These are phyloP conservation scores for Apodemia zela DNA, from an alignment of 2,888 invertebrate species.

Conservation along the genomic window DNA sequence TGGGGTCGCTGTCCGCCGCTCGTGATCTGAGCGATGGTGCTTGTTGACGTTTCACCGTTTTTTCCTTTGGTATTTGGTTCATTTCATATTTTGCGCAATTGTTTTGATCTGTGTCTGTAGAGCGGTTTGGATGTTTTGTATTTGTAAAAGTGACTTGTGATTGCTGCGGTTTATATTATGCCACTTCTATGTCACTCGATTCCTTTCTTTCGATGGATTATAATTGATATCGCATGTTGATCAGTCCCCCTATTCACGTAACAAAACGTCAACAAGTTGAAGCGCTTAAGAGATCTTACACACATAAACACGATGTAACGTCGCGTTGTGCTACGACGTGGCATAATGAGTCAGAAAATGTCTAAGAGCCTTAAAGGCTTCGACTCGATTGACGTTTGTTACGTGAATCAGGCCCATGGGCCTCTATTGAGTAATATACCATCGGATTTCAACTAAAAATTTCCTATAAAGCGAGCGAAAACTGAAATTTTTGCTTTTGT, in stretches of 20 bases:
- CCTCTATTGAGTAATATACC: neutral
- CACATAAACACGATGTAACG: no score
- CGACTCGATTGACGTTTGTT: no score
- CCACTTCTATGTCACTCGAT: neutral
- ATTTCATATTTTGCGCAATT: constrained; percentile 9
- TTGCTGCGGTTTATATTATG: constrained; percentile 9
- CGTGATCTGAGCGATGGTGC: constrained; percentile 24
- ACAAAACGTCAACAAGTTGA: no score
- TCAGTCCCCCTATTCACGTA: no score
- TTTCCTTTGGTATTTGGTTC: constrained; percentile 9
- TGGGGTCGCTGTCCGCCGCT: constrained; percentile 44
- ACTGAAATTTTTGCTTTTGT: no score
- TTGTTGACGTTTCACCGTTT: neutral
- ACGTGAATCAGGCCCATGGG: no score
- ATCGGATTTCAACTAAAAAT: no score
- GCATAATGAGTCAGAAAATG: no score
- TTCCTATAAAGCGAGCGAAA: no score
- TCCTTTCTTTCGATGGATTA: neutral
- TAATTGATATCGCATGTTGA: neutral
- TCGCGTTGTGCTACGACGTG: no score
- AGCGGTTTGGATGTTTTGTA: constrained; percentile 9
- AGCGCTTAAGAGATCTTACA: no score
- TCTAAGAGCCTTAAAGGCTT: no score
- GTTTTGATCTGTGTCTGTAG: neutral
- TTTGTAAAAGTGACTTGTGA: constrained; percentile 12